Percentiles rank a stretch among this genome's conserved stretches.
Evolutionary conservation across 2,797 vertebrate species (phyloP).

Genomic region (Danio aesculapii): DNA sequence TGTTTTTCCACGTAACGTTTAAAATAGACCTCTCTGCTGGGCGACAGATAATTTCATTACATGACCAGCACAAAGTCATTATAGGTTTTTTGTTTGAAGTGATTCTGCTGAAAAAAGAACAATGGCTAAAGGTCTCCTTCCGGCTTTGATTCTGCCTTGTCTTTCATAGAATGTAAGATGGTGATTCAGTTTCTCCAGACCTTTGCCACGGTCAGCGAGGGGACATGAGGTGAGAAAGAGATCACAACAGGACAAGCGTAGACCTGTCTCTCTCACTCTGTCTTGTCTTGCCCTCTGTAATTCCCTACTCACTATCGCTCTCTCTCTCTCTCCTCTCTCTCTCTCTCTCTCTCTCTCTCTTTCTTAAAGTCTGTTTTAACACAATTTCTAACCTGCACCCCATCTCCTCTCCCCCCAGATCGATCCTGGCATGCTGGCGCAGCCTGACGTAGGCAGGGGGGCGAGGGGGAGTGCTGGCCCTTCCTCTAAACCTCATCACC

Average conservation of each 20-base stretch:
- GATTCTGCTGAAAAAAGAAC: not conserved
- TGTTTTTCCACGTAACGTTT: not conserved
- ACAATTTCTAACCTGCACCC: conserved; percentile 82
- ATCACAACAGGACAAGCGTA: conserved; percentile 56
- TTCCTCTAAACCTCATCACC: conserved; percentile 61
- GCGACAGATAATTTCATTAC: not conserved
- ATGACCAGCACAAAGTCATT: not conserved
- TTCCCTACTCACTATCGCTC: no score
- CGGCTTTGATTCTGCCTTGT: conserved; percentile 29
- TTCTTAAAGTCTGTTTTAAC: conserved; percentile 67
- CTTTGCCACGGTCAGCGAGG: conserved; percentile 48
- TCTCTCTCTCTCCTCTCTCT: no score
- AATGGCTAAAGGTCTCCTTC: not conserved
- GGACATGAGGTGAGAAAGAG: conserved; percentile 50
- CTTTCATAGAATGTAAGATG: conserved; percentile 32
- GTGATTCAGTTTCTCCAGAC: conserved; percentile 51
- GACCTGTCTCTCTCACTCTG: conserved; percentile 55
- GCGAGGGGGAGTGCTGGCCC: conserved; percentile 53
- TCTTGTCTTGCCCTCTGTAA: conserved; percentile 80
- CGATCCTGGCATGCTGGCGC: conserved; percentile 81
- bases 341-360: conserved; percentile 57
- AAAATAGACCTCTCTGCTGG: not conserved
- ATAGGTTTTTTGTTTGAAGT: conserved; percentile 1
- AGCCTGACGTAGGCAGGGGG: conserved; percentile 79
- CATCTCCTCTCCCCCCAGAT: conserved; percentile 78